Conservation (phyloP, 1,140 invertebrate species). For the Trachymyrmex septentrionalis region DNA sequence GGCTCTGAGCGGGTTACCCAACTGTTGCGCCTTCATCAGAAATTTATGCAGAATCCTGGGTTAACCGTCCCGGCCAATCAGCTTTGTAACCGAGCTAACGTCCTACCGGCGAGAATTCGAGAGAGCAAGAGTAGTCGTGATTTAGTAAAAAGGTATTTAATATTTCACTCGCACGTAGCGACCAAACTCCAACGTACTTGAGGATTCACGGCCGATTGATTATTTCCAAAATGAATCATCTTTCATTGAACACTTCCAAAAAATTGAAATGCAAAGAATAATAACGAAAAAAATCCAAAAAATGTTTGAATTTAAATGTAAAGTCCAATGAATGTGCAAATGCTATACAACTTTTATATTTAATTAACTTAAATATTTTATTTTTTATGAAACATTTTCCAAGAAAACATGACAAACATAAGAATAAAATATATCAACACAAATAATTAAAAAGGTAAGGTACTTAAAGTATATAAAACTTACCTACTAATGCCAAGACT, state of each 20-base stretch:
- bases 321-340: not conserved
- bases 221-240: not conserved
- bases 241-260: not conserved
- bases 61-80: conserved; percentile 80
- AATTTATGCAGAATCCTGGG: conserved; percentile 81
- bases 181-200: conserved; percentile 1
- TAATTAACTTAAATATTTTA: not conserved
- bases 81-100: conserved; percentile 80
- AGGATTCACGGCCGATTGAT: not conserved
- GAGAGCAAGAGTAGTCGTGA: conserved; percentile 64
- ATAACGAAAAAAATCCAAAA: not conserved
- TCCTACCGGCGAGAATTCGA: conserved; percentile 66
- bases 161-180: conserved; percentile 70
- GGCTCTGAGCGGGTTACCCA: conserved; percentile 77
- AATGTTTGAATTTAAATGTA: not conserved
- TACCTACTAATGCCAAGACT: conserved; percentile 98
- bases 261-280: not conserved
- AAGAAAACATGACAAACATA: not conserved
- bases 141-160: conserved; percentile 80
- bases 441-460: not conserved
- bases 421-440: not conserved
- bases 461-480: conserved; percentile 85
- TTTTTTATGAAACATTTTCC: not conserved
- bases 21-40: conserved; percentile 83
- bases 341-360: not conserved